These are phyloP conservation scores for Steromphala cineraria DNA, from an alignment of 2,888 invertebrate species.

Conservation along the genomic window DNA sequence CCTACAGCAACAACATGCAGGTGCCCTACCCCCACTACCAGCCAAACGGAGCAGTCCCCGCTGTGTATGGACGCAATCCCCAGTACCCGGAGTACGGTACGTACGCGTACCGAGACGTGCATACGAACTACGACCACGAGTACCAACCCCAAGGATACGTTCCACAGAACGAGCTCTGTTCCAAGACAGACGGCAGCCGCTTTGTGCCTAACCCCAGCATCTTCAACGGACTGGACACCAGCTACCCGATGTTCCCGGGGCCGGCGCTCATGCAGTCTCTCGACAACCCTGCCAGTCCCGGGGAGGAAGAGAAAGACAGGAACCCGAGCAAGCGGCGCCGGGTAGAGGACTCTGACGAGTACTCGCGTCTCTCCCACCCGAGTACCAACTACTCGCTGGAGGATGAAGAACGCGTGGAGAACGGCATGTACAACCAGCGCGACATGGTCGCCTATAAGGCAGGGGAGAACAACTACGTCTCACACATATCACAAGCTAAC, in stretches of 20 bases:
- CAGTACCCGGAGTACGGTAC: not conserved
- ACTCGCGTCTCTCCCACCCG: not conserved
- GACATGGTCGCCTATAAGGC: not conserved
- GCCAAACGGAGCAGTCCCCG: not conserved
- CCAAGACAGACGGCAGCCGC: not conserved
- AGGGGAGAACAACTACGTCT: not conserved
- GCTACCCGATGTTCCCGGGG: not conserved
- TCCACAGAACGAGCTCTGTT: not conserved
- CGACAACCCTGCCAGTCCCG: not conserved
- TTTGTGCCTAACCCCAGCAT: not conserved
- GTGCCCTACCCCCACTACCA: not conserved
- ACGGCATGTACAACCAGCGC: not conserved
- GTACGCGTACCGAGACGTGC: not conserved
- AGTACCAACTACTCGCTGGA: not conserved
- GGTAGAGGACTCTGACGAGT: not conserved
- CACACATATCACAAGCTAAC: no score
- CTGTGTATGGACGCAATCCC: not conserved
- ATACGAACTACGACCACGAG: not conserved
- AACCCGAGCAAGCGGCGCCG: not conserved
- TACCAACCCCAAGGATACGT: conserved; percentile 1
- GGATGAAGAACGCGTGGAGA: not conserved
- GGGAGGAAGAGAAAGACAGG: not conserved
- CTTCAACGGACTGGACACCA: conserved; percentile 2
- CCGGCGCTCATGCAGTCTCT: conserved; percentile 23
- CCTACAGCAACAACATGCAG: not conserved